Base-by-base conservation (phyloP, 2,797 vertebrate species). In the Danionella dracula region DNA sequence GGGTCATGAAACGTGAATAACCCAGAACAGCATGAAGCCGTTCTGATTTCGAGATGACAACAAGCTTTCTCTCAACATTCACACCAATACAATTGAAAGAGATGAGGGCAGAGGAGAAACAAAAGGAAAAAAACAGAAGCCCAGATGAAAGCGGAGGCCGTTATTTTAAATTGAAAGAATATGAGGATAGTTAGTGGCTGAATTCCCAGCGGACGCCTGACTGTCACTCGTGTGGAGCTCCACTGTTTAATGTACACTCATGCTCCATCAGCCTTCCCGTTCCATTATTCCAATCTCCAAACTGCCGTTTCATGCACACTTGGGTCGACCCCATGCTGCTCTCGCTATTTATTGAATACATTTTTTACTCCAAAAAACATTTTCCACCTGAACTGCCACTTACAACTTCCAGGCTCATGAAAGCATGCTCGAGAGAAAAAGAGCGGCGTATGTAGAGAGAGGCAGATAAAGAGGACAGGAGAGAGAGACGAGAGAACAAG, bases 301-400 rank as follows among this genome's bases (percentile, higher is more conserved):
- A 93, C 93, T 92, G 92, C 88, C 90, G 92, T 94, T 93, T 94
- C 94, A 93, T 91, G 91, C 92, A 91, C 92, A 93, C 92, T 93
- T 93, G 89, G 83, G 74, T 76, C 82, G 92, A 88, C 94, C 93
- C 90, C 96, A 95, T 95, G 94, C 94, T 96, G 94, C 90, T 94
- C 90, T 89, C 90, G 91, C 94, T 97, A 96, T 96, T 98, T 98
- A 97, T 96, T 96, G 93, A 99, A 96, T 96, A 96, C 93, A 96
- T 96, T 94, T 89, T 97, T 93, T 93, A 92, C 92, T 92, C 93
- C 84, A 86, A 81, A 84, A 86, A 92, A 92, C 93, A 95, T 96
- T 91, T 97, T 97, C 95, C 95, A 98, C 94, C 94, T 98, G 96
- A 98, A 90, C 90, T 97, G 90, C 92, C 90, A 93, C 91, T 93